phyloP scores from a whole-genome alignment of 2,113 vertebrate species.

The Hypomesus transpacificus region DNA sequence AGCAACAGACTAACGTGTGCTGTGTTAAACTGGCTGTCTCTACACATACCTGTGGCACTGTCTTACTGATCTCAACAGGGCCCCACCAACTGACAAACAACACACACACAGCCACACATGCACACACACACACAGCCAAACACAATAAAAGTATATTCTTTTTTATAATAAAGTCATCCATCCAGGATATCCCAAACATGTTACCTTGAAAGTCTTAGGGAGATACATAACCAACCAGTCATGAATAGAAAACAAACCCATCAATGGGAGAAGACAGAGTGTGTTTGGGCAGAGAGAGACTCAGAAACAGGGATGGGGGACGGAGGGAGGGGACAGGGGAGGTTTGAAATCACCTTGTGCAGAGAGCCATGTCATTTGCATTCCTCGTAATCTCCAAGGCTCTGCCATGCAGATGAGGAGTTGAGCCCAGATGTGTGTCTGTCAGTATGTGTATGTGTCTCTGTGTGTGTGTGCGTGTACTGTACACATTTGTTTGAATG shows the following conservation, averaged over 20 bases:
- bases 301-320: not conserved
- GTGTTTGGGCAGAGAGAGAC: not conserved
- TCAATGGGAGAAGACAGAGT: not conserved
- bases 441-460: too few species aligned
- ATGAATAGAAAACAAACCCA: not conserved
- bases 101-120: not conserved
- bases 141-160: not conserved
- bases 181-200: not conserved
- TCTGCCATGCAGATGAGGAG: not conserved
- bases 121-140: not conserved
- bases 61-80: not conserved
- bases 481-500: not conserved
- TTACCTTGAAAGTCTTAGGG: not conserved
- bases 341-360: not conserved
- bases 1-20: not conserved
- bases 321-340: not conserved
- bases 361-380: not conserved
- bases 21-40: not conserved
- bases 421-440: not conserved
- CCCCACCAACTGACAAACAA: not conserved
- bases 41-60: not conserved
- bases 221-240: not conserved
- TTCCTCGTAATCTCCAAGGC: not conserved
- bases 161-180: not conserved
- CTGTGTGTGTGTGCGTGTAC: not conserved